Evolutionary conservation across 2,113 vertebrate genomes (phyloP).

Genomic region (Scatophagus argus): DNA sequence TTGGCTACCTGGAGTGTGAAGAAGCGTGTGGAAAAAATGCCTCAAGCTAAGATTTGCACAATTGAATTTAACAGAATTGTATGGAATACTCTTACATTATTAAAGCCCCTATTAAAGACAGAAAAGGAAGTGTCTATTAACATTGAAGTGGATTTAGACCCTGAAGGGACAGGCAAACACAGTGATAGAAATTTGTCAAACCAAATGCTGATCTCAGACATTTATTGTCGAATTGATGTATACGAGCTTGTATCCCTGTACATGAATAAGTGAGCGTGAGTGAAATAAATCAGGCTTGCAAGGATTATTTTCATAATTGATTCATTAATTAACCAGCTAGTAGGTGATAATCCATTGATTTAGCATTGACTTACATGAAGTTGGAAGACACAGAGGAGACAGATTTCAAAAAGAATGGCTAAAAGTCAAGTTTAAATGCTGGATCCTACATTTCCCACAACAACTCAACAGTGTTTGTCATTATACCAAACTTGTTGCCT

Average conservation of each 20-base stretch:
- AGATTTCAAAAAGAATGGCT: background rate
- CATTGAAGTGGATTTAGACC: slow-evolving; percentile 63
- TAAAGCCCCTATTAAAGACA: slow-evolving; percentile 63
- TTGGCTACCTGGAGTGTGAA: slow-evolving; percentile 42
- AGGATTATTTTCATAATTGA: slow-evolving; percentile 31
- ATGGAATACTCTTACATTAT: slow-evolving; percentile 69
- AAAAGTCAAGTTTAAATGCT: background rate
- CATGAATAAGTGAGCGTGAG: slow-evolving; percentile 29
- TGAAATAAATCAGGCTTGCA: slow-evolving; percentile 27
- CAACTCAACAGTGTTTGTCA: no score
- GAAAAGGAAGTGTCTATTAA: slow-evolving; percentile 61
- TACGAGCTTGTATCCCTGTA: slow-evolving; percentile 8
- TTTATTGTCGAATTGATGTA: slow-evolving; percentile 40
- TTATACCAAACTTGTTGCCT: no score
- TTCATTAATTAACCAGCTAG: slow-evolving; percentile 33
- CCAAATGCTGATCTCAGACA: slow-evolving; percentile 26
- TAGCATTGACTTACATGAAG: background rate
- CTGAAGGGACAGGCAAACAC: slow-evolving; percentile 44
- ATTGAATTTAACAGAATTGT: slow-evolving; percentile 63
- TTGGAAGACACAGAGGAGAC: background rate
- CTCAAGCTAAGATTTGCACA: slow-evolving; percentile 61
- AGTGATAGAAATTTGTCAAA: slow-evolving; percentile 58
- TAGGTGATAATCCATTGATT: no score
- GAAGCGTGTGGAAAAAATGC: slow-evolving; percentile 49
- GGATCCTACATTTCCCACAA: no score